phyloP scores from a whole-genome alignment of 2,797 vertebrate genomes.

The Acropternis orthonyx region DNA sequence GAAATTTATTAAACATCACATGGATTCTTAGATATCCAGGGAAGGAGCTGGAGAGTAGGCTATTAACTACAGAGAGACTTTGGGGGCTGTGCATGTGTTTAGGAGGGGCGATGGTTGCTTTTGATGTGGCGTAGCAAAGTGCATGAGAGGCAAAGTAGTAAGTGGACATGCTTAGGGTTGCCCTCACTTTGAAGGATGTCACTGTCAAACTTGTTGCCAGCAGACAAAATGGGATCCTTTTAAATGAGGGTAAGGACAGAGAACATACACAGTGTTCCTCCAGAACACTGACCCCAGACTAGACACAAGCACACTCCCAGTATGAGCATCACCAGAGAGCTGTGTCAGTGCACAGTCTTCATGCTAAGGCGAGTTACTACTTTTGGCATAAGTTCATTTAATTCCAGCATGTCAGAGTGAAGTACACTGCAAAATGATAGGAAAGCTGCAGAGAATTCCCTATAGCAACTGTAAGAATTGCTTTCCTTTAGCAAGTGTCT shows the following conservation, averaged over 20 bases:
- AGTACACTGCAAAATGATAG: background rate
- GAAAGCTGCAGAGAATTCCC: conserved; percentile 31
- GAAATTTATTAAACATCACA: background rate
- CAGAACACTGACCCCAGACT: background rate
- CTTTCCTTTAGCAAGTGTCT: conserved; percentile 25
- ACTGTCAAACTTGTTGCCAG: background rate
- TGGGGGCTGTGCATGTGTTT: background rate
- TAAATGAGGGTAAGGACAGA: background rate
- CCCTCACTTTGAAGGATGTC: background rate
- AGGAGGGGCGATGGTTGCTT: background rate
- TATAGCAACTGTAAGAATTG: background rate
- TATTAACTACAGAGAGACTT: background rate
- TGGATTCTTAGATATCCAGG: background rate
- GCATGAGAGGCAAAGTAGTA: background rate
- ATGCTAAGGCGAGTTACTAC: background rate
- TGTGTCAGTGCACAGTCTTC: background rate
- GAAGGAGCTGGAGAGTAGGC: background rate
- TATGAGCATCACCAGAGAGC: background rate
- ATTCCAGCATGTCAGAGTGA: background rate
- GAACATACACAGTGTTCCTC: background rate
- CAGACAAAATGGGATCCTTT: background rate
- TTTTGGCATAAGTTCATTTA: background rate
- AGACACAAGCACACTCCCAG: background rate
- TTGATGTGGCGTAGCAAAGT: background rate
- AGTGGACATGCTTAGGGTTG: background rate